Base-by-base conservation (phyloP, 2,797 vertebrate genomes). In the Mormyrus proboscirostris region DNA sequence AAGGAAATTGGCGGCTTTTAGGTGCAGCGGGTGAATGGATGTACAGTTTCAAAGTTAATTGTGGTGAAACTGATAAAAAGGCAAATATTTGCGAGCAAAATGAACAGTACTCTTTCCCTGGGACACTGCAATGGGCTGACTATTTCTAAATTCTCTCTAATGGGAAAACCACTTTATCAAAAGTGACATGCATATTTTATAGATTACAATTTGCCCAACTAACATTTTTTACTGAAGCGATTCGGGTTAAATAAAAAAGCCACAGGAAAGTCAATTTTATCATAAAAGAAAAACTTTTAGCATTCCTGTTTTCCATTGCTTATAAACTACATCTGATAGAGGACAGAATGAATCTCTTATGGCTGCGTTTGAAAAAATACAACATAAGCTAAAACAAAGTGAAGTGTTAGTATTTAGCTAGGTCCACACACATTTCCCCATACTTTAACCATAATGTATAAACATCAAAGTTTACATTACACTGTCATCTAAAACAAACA, bases 1-100 rank as follows among this genome's bases (percentile, higher is more conserved):
- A 88, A 51, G 88, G 65, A 90, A 91, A 92, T 89, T 44, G 92
- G 88, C 57, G 73, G 91, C 65, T 88, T 90, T 89, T 90, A 89
- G 49, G 88, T 50, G 83, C 16, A 14, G 82, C 50, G 91, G 90
- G 91, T 94, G 91, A 93, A 94, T 91, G 91, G 91, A 89, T 85
- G 89, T 90, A 90, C 91, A 85, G 91, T 93, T 91, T 92, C 91
- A 92, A 90, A 92, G 92, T 90, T 90, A 90, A 92, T 93, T 91
- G 85, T 89, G 59, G 85, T 89, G 59, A 89, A 91, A 92, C 89
- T 89, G 57, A 62, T 89, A 88, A 91, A 91, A 91, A 89, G 57
- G 79, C 90, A 88, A 88, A 91, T 89, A 90, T 89, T 90, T 88
- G 88, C 29, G 89, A 89, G 49, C 38, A 79, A 88, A 12, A 53